A percentile compares a stretch with the other conserved stretches of the same genome.
These are phyloP conservation scores for Eurypyga helias DNA, from an alignment of 2,113 vertebrate genomes.

Conservation along the genomic window DNA sequence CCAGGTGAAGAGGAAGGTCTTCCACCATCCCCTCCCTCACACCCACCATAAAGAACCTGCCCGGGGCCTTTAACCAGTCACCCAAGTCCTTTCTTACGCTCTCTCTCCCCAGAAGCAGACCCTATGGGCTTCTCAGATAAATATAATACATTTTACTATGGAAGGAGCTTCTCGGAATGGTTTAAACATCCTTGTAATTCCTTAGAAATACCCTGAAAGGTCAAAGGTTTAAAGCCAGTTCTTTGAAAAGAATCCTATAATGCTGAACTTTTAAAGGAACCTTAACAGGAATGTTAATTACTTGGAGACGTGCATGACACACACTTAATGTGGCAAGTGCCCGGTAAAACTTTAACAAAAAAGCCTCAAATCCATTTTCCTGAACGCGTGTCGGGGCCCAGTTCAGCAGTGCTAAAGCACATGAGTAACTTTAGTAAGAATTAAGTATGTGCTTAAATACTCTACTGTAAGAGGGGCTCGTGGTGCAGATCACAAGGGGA, in stretches of 20 bases:
- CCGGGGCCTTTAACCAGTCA: background rate
- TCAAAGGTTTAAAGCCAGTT: background rate
- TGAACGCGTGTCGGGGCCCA: accelerated
- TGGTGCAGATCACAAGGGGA: background rate
- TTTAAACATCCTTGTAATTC: background rate
- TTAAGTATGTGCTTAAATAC: background rate
- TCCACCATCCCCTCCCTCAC: background rate
- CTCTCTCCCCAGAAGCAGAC: background rate
- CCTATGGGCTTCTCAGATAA: background rate
- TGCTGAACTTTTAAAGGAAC: background rate
- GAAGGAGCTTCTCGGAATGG: background rate
- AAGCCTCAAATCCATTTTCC: background rate
- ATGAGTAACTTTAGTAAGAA: background rate
- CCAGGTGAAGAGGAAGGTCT: background rate
- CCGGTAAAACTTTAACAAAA: background rate
- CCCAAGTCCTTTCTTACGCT: background rate
- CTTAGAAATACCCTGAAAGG: background rate
- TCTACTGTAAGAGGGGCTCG: background rate
- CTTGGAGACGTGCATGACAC: accelerated
- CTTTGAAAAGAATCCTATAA: background rate
- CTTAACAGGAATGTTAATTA: slow-evolving; percentile 55
- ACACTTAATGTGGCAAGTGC: background rate
- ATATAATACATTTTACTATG: background rate
- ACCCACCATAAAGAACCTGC: background rate
- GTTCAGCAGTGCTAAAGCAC: background rate